phyloP scores from a whole-genome alignment of 1,140 invertebrate species.

The Philopotamus ludificatus region DNA sequence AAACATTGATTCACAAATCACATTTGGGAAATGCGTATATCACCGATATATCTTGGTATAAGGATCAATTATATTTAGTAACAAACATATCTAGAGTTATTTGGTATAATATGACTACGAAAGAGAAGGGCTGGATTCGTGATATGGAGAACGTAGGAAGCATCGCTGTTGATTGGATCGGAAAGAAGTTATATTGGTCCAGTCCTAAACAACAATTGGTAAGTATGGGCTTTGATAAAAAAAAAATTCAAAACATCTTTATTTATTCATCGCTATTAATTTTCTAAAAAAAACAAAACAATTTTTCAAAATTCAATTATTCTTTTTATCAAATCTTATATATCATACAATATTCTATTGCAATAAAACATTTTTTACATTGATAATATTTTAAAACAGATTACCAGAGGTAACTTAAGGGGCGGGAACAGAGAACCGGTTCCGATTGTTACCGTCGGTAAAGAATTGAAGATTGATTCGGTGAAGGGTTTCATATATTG shows the following conservation, averaged over 20 bases:
- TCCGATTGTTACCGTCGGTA: constrained; percentile 73
- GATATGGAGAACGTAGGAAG: constrained; percentile 72
- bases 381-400: too few species aligned
- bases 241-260: too few species aligned
- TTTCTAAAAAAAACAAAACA: not conserved
- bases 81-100: constrained; percentile 71
- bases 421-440: constrained; percentile 73
- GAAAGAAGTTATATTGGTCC: constrained; percentile 86
- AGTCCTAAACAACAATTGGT: constrained; percentile 79
- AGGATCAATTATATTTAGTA: constrained; percentile 69
- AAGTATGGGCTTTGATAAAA: too few species aligned
- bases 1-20: constrained; percentile 61
- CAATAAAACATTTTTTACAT: too few species aligned
- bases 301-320: not conserved
- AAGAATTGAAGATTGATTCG: constrained; percentile 80
- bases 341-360: too few species aligned
- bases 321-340: not conserved
- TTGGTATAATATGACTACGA: constrained; percentile 67
- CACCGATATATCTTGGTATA: constrained; percentile 68
- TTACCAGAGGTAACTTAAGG: constrained; percentile 65
- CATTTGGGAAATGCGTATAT: constrained; percentile 58
- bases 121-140: constrained; percentile 56
- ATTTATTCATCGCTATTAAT: not conserved
- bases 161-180: constrained; percentile 86
- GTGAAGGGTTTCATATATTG: constrained; percentile 82